A percentile compares a stretch with the other conserved stretches of the same genome.
These are phyloP conservation scores for Lapara coniferarum DNA, from an alignment of 2,888 invertebrate species.

Conservation along the genomic window DNA sequence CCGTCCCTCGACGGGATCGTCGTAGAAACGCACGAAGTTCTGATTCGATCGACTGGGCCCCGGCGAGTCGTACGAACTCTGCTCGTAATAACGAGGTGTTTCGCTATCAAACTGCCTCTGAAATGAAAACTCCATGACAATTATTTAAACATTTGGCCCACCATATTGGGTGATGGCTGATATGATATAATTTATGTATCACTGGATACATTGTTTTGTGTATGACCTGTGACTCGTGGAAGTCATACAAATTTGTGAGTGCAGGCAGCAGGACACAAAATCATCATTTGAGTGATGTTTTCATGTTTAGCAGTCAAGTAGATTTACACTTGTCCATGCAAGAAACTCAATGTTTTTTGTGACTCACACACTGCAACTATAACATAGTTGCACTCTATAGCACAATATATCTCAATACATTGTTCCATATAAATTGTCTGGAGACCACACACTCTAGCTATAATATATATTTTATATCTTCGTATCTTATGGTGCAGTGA, in stretches of 20 bases:
- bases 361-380: no score
- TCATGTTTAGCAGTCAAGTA: not conserved
- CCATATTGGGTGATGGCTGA: not conserved
- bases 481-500: no score
- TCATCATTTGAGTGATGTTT: not conserved
- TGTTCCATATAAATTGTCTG: no score
- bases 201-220: no score
- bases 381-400: no score
- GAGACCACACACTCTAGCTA: no score
- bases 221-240: not conserved
- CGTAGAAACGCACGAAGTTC: slow-evolving; percentile 50
- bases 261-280: not conserved
- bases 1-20: slow-evolving; percentile 38
- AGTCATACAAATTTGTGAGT: not conserved
- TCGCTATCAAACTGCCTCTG: slow-evolving; percentile 57
- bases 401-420: no score
- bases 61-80: slow-evolving; percentile 36
- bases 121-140: slow-evolving; percentile 51
- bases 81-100: slow-evolving; percentile 47
- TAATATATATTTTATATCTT: no score
- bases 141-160: not conserved
- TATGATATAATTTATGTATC: not conserved
- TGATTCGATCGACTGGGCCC: slow-evolving; percentile 33
- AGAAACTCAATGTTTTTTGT: no score
- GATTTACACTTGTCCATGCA: no score